Conservation (phyloP, 1,140 invertebrate genomes). For the Xylocopa sonorina region DNA sequence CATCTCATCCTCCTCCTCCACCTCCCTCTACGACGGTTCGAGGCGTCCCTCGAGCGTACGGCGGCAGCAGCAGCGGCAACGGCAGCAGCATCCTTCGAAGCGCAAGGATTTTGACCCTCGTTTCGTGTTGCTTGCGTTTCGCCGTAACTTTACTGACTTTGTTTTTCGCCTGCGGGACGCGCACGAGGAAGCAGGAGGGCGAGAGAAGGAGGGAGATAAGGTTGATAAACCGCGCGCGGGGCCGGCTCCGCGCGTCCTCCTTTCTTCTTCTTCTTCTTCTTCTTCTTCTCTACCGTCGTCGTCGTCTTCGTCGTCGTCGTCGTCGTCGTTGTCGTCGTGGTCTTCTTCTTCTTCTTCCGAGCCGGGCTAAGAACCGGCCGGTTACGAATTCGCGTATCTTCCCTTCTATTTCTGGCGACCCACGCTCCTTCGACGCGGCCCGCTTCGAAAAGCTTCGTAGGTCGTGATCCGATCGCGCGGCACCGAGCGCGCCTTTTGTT, state of each 20-base stretch:
- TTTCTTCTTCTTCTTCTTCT: conserved; percentile 10
- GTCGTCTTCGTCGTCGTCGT: too few relatives aligned
- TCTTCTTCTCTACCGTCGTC: too few relatives aligned
- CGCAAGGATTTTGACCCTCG: conserved; percentile 82
- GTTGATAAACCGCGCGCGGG: conserved; percentile 66
- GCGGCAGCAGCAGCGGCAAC: conserved; percentile 46
- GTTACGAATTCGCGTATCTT: conserved; percentile 62
- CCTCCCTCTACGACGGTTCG: conserved; percentile 14
- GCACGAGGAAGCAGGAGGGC: conserved; percentile 44
- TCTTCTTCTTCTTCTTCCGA: background rate
- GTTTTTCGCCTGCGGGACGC: conserved; percentile 77
- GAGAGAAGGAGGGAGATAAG: conserved; percentile 59
- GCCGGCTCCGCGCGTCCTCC: conserved; percentile 46
- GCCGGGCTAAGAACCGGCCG: conserved; percentile 23
- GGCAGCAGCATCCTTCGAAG: conserved; percentile 74
- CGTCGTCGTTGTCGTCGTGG: background rate
- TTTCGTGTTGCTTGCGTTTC: conserved; percentile 82
- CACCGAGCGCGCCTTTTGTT: background rate
- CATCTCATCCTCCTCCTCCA: background rate
- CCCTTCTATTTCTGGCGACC: conserved; percentile 57
- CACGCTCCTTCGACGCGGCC: conserved; percentile 26
- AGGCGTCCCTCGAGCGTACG: conserved; percentile 33
- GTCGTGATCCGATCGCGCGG: conserved; percentile 53
- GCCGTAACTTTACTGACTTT: conserved; percentile 80
- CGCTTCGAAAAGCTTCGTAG: conserved; percentile 47